Percentiles rank a stretch among this genome's conserved stretches.
Conservation (phyloP, 1,140 invertebrate species). For the Procambarus clarkii region DNA sequence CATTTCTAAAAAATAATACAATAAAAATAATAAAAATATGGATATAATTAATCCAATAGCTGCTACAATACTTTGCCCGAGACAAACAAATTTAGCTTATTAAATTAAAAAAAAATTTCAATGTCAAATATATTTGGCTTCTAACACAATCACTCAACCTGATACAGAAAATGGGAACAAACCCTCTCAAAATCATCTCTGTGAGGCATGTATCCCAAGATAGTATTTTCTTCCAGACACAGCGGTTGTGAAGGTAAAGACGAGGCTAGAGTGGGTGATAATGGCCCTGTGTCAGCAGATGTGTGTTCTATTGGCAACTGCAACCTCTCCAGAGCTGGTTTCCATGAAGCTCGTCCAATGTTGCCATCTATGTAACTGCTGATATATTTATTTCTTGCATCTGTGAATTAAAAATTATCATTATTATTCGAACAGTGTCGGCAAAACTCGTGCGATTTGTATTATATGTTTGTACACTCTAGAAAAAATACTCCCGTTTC, state of each 20-base stretch:
- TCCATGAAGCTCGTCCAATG: conserved; percentile 90
- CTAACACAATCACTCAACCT: not conserved
- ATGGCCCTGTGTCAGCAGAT: conserved; percentile 88
- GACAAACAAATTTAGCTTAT: too few relatives aligned
- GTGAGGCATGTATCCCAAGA: conserved; percentile 95
- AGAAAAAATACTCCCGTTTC: too few relatives aligned
- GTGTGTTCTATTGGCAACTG: conserved; percentile 72
- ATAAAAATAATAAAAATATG: too few relatives aligned
- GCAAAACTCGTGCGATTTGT: too few relatives aligned
- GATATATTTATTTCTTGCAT: conserved; percentile 94
- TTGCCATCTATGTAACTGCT: conserved; percentile 91
- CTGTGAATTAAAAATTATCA: conserved; percentile 76
- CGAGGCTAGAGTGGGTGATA: conserved; percentile 85
- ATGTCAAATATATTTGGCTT: too few relatives aligned
- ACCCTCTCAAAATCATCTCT: conserved; percentile 96
- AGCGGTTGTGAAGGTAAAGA: conserved; percentile 86
- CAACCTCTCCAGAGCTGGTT: conserved; percentile 78
- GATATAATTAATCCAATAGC: too few relatives aligned
- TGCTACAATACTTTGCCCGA: too few relatives aligned
- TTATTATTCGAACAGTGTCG: too few relatives aligned
- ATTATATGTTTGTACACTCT: too few relatives aligned
- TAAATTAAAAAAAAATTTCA: too few relatives aligned
- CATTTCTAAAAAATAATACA: too few relatives aligned
- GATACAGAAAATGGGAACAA: conserved; percentile 12
- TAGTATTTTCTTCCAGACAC: conserved; percentile 86